Conservation (phyloP, 2,888 invertebrate genomes). For the Drosophila pseudotakahashii region DNA sequence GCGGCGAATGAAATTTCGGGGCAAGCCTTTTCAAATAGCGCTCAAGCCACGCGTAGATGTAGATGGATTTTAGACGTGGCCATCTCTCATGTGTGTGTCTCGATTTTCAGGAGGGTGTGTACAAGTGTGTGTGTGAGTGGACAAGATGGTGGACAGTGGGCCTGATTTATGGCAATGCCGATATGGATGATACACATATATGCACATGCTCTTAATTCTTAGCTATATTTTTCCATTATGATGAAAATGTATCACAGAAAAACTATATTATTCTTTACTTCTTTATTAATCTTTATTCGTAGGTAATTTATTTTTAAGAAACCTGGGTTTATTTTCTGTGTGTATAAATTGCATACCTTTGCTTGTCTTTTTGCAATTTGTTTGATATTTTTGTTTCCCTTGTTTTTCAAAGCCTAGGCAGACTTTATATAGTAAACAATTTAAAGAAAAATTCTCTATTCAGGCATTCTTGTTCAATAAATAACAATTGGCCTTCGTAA, state of each 20-base stretch:
- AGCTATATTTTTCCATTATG: not conserved
- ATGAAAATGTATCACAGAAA: not conserved
- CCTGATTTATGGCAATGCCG: not conserved
- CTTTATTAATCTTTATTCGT: too few species aligned
- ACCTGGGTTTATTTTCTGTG: too few species aligned
- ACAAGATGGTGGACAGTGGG: conserved; percentile 44
- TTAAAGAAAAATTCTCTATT: not conserved
- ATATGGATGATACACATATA: not conserved
- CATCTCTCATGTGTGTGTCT: conserved; percentile 18
- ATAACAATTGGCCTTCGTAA: too few species aligned
- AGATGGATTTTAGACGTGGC: conserved; percentile 48
- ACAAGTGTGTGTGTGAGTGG: conserved; percentile 14
- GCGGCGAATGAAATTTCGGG: conserved; percentile 69
- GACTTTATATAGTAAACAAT: not conserved
- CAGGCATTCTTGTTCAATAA: too few species aligned
- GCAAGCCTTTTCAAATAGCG: conserved; percentile 52
- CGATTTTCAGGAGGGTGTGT: too few species aligned
- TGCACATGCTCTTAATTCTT: too few species aligned
- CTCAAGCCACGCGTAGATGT: conserved; percentile 49
- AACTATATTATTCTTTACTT: too few species aligned
- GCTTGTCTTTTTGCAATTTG: too few species aligned
- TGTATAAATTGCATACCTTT: too few species aligned
- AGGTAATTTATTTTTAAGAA: too few species aligned
- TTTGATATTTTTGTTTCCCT: too few species aligned
- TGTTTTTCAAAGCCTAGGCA: too few species aligned